Conservation (phyloP, 2,113 vertebrate genomes). For the Benitochromis conjunctus region DNA sequence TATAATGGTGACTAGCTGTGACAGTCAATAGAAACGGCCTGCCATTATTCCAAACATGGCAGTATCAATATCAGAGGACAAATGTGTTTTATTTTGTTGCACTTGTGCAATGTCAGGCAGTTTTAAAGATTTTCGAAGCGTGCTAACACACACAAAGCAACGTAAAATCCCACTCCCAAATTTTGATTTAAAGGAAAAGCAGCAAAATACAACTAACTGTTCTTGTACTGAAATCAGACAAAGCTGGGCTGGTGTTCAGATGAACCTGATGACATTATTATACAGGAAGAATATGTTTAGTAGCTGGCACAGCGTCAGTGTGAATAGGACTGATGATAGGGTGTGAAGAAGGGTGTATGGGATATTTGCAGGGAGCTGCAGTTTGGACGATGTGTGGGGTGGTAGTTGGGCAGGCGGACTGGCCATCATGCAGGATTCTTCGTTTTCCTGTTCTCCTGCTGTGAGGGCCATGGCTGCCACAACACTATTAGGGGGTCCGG, state of each 20-base stretch:
- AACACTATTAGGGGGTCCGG: slow-evolving; percentile 64
- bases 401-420: background rate
- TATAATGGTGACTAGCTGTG: slow-evolving; percentile 45
- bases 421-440: slow-evolving; percentile 41
- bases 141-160: background rate
- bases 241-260: background rate
- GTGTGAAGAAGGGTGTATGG: background rate
- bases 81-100: slow-evolving; percentile 6
- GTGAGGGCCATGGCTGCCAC: slow-evolving; percentile 52
- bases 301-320: background rate
- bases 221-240: background rate
- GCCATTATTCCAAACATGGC: slow-evolving; percentile 43
- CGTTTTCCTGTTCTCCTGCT: slow-evolving; percentile 65
- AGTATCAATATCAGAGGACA: slow-evolving; percentile 10
- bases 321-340: slow-evolving; percentile 24
- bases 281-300: slow-evolving; percentile 6
- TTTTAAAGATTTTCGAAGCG: background rate
- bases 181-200: background rate
- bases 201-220: background rate
- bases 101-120: background rate
- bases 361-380: background rate
- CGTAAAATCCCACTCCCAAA: background rate
- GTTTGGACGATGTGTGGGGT: background rate
- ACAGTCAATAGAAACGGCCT: slow-evolving; percentile 37
- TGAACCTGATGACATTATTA: slow-evolving; percentile 11